These are phyloP conservation scores for Pseudochaenichthys georgianus DNA, from an alignment of 2,797 vertebrate genomes.

Conservation along the genomic window DNA sequence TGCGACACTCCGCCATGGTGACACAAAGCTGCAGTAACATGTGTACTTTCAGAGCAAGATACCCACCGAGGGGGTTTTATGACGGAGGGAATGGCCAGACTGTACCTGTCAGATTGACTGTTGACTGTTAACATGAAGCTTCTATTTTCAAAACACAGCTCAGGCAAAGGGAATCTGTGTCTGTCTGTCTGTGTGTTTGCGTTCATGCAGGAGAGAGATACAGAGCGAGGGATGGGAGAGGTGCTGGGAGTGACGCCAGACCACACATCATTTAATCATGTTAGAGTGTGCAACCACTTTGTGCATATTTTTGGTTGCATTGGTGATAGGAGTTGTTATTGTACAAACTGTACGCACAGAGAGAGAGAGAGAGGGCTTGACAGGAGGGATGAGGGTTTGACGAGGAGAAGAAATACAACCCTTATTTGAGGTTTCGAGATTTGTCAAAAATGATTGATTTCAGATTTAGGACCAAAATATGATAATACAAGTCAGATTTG, in stretches of 20 bases:
- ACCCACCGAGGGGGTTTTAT: conserved; percentile 27
- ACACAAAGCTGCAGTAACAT: conserved; percentile 47
- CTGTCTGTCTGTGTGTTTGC: conserved; percentile 39
- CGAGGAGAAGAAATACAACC: conserved; percentile 31
- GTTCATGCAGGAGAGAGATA: conserved; percentile 64
- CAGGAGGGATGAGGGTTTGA: conserved; percentile 41
- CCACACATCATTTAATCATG: conserved; percentile 84
- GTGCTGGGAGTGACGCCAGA: conserved; percentile 82
- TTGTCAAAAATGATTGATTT: conserved; percentile 38
- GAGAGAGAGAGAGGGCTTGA: conserved; percentile 22
- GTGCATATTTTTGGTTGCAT: conserved; percentile 75
- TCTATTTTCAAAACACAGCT: conserved; percentile 81
- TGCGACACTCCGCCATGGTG: conserved; percentile 54
- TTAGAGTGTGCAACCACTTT: conserved; percentile 80
- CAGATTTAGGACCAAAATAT: conserved; percentile 22
- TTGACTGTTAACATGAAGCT: conserved; percentile 80
- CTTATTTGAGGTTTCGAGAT: conserved; percentile 45
- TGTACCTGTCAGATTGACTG: conserved; percentile 76
- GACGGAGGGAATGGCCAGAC: conserved; percentile 56
- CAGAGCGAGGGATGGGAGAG: conserved; percentile 69
- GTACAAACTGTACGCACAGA: conserved; percentile 48
- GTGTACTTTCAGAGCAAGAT: conserved; percentile 23
- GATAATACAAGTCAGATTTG: conserved; percentile 20
- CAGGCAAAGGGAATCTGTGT: conserved; percentile 68
- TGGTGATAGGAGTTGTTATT: conserved; percentile 79